phyloP scores from a whole-genome alignment of 2,797 vertebrate genomes.

The Balearica regulorum region DNA sequence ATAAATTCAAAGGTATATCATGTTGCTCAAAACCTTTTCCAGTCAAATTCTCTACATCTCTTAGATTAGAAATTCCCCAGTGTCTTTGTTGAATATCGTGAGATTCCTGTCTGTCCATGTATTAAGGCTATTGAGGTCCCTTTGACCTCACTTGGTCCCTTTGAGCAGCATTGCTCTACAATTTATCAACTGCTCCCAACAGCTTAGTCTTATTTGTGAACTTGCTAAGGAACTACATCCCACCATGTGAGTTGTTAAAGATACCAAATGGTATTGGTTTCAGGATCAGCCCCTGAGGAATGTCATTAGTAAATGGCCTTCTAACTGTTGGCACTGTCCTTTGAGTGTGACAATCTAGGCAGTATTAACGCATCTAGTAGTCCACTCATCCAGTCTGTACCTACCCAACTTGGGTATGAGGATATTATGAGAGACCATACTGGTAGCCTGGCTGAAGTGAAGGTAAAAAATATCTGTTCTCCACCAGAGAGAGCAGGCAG shows the following conservation, averaged over 20 bases:
- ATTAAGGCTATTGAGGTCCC: neutral
- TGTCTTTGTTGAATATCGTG: neutral
- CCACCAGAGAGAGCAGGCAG: neutral
- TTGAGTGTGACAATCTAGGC: neutral
- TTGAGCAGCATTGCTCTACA: neutral
- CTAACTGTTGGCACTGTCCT: neutral
- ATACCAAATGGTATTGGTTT: neutral
- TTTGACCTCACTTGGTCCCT: neutral
- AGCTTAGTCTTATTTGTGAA: neutral
- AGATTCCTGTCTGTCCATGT: neutral
- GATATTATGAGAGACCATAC: neutral
- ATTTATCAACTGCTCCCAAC: neutral
- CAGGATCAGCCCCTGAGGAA: neutral
- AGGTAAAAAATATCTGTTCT: neutral
- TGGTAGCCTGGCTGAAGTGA: neutral
- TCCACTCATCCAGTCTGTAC: neutral
- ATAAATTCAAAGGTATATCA: no score
- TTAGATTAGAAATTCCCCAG: neutral
- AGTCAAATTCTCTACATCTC: neutral
- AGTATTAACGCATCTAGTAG: neutral
- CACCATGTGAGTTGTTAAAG: neutral
- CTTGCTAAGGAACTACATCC: neutral
- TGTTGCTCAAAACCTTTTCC: neutral
- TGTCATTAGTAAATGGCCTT: neutral
- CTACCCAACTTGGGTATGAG: neutral